Base-by-base conservation (phyloP, 2,113 vertebrate species). In the Sterrhoptilus dennistouni region DNA sequence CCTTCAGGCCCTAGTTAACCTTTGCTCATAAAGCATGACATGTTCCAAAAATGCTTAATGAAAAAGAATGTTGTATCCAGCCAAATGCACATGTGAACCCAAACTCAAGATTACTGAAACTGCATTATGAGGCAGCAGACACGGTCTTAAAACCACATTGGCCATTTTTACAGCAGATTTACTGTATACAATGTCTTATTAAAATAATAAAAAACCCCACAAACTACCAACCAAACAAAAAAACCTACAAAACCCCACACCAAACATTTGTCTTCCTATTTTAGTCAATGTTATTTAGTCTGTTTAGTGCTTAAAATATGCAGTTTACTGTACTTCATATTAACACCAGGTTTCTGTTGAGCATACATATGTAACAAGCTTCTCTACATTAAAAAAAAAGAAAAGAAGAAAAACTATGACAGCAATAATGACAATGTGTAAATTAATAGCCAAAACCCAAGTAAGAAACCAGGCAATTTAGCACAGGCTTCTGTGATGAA, bases 1-100 rank as follows among this genome's bases (percentile, higher is more conserved):
- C 83, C 93, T 96, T 82, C 93, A 80, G 91, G 81, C 70, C 80
- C 88, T 92, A 82, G 53, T 90, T 97, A 96, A 95, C 93, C 84
- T 97, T 69, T 95, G 90, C 56, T 82, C 82, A 84, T 87, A 70
- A 90, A 70, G 68, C 38, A 89, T 33, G 54, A 35, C 6, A 8
- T 14, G 36, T 60, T 89, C 63, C 70, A 94, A 90, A 92, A 93
- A 80, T 3, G 17, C 52, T 74, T 90, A 95, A 94, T 60, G 15
- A 71, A 52, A 91, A 91, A 88, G 25, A 77, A 64, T 70, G 84
- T 19, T 57, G n/a, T 23, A 93, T 52, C 75, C 81, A 94, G 38
- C 16, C 57, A 71, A 52, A 44, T 49, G 31, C 42, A 72, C 12
- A 8, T 2, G 8, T 40, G 38, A 90, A 56, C 17, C 22, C 38